phyloP scores from a whole-genome alignment of 2,797 vertebrate species.

The Simalia tracyae region DNA sequence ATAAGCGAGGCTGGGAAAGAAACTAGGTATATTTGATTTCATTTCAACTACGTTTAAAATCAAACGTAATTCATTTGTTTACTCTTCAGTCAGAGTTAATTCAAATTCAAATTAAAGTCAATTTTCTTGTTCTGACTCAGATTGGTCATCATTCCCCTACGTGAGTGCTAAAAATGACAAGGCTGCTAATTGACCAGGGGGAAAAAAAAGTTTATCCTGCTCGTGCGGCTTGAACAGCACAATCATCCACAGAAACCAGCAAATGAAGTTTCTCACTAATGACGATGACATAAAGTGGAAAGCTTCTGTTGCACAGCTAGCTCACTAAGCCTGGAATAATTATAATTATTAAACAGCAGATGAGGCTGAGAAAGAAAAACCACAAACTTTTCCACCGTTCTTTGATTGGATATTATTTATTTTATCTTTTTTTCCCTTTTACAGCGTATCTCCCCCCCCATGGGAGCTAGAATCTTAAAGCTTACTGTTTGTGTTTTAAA shows the following conservation, averaged over 20 bases:
- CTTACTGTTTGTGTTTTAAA: slow-evolving; percentile 24
- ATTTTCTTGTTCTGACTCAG: background rate
- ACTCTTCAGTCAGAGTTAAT: background rate
- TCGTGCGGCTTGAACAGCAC: background rate
- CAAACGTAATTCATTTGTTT: too few relatives aligned
- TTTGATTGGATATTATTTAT: slow-evolving; percentile 21
- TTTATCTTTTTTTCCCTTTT: background rate
- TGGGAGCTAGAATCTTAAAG: slow-evolving; percentile 16
- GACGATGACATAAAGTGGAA: background rate
- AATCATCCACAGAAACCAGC: background rate
- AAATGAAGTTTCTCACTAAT: background rate
- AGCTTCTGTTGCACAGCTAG: background rate
- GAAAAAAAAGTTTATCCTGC: background rate
- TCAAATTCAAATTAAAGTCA: background rate
- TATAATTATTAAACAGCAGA: background rate
- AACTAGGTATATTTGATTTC: too few relatives aligned
- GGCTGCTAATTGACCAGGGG: background rate
- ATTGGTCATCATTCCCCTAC: background rate
- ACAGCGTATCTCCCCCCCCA: slow-evolving; percentile 3
- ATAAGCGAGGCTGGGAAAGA: too few relatives aligned
- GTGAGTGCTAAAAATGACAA: background rate
- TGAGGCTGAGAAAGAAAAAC: background rate
- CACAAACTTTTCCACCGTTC: background rate
- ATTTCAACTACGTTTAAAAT: too few relatives aligned
- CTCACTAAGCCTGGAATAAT: background rate